A percentile compares a stretch with the other conserved stretches of the same genome.
These are phyloP conservation scores for Mellivora capensis DNA, from an alignment of 2,113 vertebrate species.

Conservation along the genomic window DNA sequence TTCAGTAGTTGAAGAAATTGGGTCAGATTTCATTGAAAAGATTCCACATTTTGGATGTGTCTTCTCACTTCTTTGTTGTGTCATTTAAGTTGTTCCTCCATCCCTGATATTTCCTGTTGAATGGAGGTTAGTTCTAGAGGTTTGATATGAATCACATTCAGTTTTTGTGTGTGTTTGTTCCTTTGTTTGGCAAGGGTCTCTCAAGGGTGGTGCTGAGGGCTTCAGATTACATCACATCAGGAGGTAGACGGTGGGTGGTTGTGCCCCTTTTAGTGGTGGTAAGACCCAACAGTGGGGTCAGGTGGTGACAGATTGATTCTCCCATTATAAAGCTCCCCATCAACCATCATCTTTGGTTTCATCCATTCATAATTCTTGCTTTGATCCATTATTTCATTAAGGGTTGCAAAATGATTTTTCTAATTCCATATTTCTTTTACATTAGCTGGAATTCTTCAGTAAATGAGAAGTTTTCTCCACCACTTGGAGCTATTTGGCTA, in stretches of 20 bases:
- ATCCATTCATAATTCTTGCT: background rate
- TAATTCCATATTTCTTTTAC: background rate
- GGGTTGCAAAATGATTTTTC: slow-evolving; percentile 13
- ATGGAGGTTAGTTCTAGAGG: background rate
- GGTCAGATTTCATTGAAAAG: slow-evolving; percentile 1
- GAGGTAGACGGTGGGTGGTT: background rate
- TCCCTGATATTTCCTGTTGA: background rate
- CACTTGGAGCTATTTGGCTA: background rate
- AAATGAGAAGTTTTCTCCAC: slow-evolving; percentile 10
- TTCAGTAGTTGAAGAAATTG: background rate
- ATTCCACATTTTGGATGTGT: background rate
- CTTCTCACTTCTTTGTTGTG: background rate
- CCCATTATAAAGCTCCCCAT: background rate
- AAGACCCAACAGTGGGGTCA: background rate
- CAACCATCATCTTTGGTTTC: background rate
- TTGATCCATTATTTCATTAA: slow-evolving; percentile 8
- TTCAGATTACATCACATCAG: background rate
- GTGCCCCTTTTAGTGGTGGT: background rate
- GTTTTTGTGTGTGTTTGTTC: background rate
- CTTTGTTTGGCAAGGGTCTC: slow-evolving; percentile 13
- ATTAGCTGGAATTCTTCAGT: slow-evolving; percentile 29
- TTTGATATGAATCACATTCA: background rate
- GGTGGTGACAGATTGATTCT: background rate
- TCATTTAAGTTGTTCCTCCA: slow-evolving; percentile 21
- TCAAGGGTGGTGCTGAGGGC: background rate